Conservation (phyloP, 1,140 invertebrate species). For the Hermetia illucens region DNA sequence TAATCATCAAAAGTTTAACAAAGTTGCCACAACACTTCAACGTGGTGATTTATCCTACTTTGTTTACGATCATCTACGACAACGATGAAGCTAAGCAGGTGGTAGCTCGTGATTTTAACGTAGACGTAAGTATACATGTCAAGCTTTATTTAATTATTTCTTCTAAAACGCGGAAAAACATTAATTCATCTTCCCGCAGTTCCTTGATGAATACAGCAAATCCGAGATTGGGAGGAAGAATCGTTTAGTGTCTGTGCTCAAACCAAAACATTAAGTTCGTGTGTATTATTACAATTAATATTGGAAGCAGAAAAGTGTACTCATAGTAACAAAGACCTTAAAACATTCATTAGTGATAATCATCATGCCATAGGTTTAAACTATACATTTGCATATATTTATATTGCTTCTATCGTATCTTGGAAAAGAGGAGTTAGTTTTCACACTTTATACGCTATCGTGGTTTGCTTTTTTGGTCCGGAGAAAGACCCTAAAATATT, state of each 20-base stretch:
- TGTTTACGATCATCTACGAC: constrained; percentile 43
- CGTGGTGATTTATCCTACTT: constrained; percentile 70
- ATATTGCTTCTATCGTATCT: no score
- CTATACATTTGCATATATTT: no score
- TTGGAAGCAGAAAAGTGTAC: no score
- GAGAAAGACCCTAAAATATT: no score
- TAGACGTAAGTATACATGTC: constrained; percentile 16
- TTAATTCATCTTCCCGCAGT: constrained; percentile 30
- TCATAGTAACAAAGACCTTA: no score
- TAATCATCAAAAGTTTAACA: constrained; percentile 23
- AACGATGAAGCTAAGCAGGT: constrained; percentile 20
- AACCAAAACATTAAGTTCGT: constrained; percentile 10
- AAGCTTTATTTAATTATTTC: not conserved
- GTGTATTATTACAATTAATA: not conserved
- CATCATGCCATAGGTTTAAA: no score
- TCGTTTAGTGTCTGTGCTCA: constrained; percentile 37
- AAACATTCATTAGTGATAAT: no score
- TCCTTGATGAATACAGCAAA: constrained; percentile 47
- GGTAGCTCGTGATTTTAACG: constrained; percentile 22
- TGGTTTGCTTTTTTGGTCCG: no score
- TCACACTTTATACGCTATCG: no score
- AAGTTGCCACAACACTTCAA: constrained; percentile 36
- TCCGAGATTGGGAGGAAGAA: constrained; percentile 44
- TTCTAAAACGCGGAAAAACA: no score
- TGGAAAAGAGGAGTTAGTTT: no score